Conservation (phyloP, 2,888 invertebrate genomes). For the Sarcophaga carnaria region DNA sequence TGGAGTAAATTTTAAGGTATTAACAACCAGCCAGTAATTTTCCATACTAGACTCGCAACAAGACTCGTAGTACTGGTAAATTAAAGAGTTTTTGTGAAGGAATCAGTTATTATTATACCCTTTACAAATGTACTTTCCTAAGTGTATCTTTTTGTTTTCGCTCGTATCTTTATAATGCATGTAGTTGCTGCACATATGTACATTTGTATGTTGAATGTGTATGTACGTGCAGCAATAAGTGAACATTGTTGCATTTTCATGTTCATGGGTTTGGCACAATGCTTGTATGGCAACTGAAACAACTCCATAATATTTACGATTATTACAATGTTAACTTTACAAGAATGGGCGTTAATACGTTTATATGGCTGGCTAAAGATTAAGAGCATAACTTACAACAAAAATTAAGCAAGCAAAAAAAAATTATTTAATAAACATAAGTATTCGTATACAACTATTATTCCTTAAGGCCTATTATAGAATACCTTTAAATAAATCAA, state of each 20-base stretch:
- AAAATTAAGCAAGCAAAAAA: slow-evolving; percentile 20
- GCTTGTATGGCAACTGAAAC: slow-evolving; percentile 62
- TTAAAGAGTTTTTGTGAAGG: not conserved
- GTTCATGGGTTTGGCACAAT: slow-evolving; percentile 67
- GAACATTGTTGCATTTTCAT: slow-evolving; percentile 69
- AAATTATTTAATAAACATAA: slow-evolving; percentile 35
- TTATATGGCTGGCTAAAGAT: slow-evolving; percentile 60
- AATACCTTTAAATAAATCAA: not conserved
- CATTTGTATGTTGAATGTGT: not conserved
- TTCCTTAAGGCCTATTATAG: not conserved
- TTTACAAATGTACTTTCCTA: not conserved
- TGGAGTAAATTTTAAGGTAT: too few relatives aligned
- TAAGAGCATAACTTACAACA: slow-evolving; percentile 41
- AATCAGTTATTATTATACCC: not conserved
- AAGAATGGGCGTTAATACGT: slow-evolving; percentile 67
- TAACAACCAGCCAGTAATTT: too few relatives aligned
- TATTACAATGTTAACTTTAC: slow-evolving; percentile 69
- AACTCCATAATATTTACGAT: slow-evolving; percentile 69
- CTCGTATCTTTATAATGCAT: not conserved
- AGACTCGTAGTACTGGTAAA: too few relatives aligned
- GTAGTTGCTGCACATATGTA: not conserved
- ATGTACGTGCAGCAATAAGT: slow-evolving; percentile 40
- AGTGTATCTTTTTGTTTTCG: not conserved
- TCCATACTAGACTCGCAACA: too few relatives aligned
- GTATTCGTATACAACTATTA: too few relatives aligned